phyloP scores from a whole-genome alignment of 2,113 vertebrate genomes.

The Narcine bancroftii region DNA sequence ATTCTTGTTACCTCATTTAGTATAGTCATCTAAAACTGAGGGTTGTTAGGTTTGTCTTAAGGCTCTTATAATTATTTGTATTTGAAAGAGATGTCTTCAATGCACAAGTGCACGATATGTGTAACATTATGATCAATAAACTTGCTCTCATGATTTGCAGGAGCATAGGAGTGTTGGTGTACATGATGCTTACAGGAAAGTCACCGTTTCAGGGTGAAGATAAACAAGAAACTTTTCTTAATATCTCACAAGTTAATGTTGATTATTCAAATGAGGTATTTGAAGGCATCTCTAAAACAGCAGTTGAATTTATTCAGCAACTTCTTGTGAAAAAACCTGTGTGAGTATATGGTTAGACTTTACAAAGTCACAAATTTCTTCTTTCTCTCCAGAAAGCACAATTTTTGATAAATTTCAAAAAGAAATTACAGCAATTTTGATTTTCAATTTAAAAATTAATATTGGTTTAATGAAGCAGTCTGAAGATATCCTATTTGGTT shows the following conservation, averaged over 20 bases:
- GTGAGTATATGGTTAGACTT: slow-evolving; percentile 61
- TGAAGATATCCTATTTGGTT: background rate
- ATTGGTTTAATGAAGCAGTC: background rate
- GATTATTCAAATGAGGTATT: slow-evolving; percentile 82
- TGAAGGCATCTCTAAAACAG: slow-evolving; percentile 74
- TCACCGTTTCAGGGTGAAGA: slow-evolving; percentile 85
- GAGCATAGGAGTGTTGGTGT: slow-evolving; percentile 87
- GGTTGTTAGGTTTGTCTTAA: background rate
- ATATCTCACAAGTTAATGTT: slow-evolving; percentile 91
- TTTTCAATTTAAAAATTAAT: background rate
- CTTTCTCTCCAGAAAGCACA: background rate
- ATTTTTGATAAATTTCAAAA: background rate
- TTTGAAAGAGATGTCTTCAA: background rate
- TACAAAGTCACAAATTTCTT: background rate
- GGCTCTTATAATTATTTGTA: background rate
- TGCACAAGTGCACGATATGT: background rate
- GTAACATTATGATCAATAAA: background rate
- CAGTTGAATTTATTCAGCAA: slow-evolving; percentile 84
- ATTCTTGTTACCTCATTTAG: background rate
- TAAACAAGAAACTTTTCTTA: slow-evolving; percentile 91
- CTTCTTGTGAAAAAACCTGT: slow-evolving; percentile 84
- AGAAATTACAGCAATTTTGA: background rate
- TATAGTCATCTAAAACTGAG: background rate
- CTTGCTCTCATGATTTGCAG: slow-evolving; percentile 50
- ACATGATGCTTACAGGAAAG: slow-evolving; percentile 88